Evolutionary conservation across 2,113 vertebrate species (phyloP).

Genomic region (Sisor rabdophorus): DNA sequence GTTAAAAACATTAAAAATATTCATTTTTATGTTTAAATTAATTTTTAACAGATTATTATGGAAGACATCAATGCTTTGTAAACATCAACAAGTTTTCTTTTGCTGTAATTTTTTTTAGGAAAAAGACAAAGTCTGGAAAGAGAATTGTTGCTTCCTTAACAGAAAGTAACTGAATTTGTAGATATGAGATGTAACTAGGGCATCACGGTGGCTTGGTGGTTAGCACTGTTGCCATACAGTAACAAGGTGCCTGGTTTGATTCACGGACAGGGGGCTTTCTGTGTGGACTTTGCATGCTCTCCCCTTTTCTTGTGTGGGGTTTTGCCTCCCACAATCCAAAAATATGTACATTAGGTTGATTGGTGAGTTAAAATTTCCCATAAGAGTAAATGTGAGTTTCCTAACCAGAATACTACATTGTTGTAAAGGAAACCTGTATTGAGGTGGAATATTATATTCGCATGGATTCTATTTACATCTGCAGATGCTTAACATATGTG

Average conservation of each 20-base stretch:
- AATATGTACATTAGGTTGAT: no score
- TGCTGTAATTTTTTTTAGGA: neutral
- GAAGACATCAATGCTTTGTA: neutral
- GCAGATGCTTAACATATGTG: slow-evolving; percentile 5
- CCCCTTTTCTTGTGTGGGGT: no score
- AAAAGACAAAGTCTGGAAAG: neutral
- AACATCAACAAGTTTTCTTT: neutral
- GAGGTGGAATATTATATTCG: no score
- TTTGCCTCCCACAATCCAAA: no score
- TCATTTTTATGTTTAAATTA: neutral
- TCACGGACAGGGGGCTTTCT: no score
- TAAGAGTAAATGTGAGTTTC: no score
- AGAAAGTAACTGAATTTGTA: neutral
- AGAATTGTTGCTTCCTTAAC: neutral
- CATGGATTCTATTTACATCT: slow-evolving; percentile 15
- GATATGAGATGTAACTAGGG: neutral
- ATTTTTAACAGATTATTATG: neutral
- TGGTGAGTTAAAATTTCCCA: no score
- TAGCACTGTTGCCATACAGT: no score
- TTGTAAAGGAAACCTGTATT: neutral
- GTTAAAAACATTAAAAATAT: neutral
- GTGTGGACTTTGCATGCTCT: no score
- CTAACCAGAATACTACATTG: neutral
- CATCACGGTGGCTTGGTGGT: no score
- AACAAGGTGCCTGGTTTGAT: no score